phyloP scores from a whole-genome alignment of 1,140 invertebrate genomes.

The Arion vulgaris region DNA sequence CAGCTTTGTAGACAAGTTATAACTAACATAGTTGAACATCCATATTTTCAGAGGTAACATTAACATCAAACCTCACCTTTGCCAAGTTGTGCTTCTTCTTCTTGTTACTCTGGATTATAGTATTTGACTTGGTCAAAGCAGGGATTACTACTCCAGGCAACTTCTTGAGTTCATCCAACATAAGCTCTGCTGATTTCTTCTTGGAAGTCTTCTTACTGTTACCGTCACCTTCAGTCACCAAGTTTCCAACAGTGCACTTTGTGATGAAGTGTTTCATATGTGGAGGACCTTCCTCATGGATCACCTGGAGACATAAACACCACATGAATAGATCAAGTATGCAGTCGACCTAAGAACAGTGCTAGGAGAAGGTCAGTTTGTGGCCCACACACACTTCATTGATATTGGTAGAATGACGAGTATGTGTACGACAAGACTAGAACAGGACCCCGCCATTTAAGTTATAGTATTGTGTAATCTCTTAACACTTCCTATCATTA shows the following conservation, averaged over 20 bases:
- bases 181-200: conserved; percentile 91
- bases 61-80: conserved; percentile 79
- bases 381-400: no score
- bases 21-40: no score
- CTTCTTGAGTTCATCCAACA: conserved; percentile 87
- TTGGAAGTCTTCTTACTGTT: conserved; percentile 97
- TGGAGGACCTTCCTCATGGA: conserved; percentile 93
- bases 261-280: conserved; percentile 96
- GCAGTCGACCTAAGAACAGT: no score
- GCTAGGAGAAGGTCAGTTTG: no score
- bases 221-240: conserved; percentile 90
- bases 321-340: no score
- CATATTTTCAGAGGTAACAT: no score
- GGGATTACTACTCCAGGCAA: conserved; percentile 74
- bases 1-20: no score
- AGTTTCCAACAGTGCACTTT: conserved; percentile 84
- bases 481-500: no score
- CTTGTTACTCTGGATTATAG: conserved; percentile 76
- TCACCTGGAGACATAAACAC: conserved; percentile 74
- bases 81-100: conserved; percentile 89
- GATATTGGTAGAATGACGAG: no score
- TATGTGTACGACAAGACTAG: no score
- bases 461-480: no score
- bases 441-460: no score
- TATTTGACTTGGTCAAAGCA: conserved; percentile 53